These are phyloP conservation scores for Eidolon helvum DNA, from an alignment of 2,113 vertebrate genomes.

Conservation along the genomic window DNA sequence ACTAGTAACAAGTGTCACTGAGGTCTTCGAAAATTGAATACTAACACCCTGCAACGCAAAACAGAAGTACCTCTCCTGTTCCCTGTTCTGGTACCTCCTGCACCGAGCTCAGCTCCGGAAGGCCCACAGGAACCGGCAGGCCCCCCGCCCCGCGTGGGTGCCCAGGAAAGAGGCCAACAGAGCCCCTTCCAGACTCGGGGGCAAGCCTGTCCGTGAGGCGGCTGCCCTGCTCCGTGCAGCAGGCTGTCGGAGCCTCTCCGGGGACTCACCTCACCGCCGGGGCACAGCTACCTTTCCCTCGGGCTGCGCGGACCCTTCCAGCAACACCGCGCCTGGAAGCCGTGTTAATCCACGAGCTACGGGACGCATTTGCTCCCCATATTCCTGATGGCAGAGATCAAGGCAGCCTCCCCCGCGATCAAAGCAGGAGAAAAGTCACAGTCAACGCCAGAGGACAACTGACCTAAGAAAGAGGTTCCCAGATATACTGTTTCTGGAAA, in stretches of 20 bases:
- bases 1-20: no score
- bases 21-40: neutral
- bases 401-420: no score
- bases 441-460: neutral
- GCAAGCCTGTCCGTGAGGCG: neutral
- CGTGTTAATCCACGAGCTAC: neutral
- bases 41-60: neutral
- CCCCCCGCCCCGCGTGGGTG: neutral
- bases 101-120: neutral
- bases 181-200: neutral
- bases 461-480: neutral
- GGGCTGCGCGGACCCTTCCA: neutral
- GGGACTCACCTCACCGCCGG: neutral
- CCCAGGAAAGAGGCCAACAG: neutral
- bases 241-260: neutral
- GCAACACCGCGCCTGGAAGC: neutral
- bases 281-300: neutral
- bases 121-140: neutral
- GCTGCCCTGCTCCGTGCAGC: neutral
- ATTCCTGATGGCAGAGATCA: neutral
- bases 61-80: no score
- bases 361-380: neutral
- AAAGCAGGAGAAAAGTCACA: neutral
- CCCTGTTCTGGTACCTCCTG: neutral
- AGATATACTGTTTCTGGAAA: neutral